phyloP scores from a whole-genome alignment of 2,797 vertebrate species.

The Channallabes apus region DNA sequence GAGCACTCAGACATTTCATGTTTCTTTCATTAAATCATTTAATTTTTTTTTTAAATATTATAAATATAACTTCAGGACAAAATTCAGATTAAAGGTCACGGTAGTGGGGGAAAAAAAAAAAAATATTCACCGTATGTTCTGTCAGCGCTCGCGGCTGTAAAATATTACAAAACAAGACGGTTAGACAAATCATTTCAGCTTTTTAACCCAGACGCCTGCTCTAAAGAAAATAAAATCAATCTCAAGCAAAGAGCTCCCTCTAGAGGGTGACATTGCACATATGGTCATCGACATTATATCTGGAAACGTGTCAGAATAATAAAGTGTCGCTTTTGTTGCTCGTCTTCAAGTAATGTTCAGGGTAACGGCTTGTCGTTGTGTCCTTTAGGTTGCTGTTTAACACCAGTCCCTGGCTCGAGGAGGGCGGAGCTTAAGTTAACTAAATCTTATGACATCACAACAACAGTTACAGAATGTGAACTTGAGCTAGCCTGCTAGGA shows the following conservation, averaged over 20 bases:
- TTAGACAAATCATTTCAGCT: neutral
- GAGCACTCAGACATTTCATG: neutral
- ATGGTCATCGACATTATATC: too few species aligned
- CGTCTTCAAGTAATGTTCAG: slow-evolving; percentile 2
- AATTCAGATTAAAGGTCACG: too few species aligned
- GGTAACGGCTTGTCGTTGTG: too few species aligned
- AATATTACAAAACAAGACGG: neutral
- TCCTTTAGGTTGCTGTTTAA: neutral
- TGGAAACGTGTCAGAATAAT: neutral
- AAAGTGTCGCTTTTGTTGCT: neutral
- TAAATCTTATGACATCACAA: neutral
- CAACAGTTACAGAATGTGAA: neutral
- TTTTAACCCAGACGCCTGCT: neutral
- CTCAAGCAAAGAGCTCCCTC: too few species aligned
- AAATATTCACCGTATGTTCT: neutral
- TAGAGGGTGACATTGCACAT: too few species aligned
- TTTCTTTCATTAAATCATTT: neutral
- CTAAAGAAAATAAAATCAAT: neutral
- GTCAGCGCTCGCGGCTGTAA: neutral
- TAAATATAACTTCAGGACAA: neutral
- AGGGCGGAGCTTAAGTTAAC: neutral
- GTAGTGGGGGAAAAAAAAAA: neutral
- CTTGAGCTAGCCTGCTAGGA: neutral
- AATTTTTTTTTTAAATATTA: neutral
- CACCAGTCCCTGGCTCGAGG: neutral